These are phyloP conservation scores for Halcyon smyrnensis DNA, from an alignment of 2,797 vertebrate genomes.

Conservation along the genomic window DNA sequence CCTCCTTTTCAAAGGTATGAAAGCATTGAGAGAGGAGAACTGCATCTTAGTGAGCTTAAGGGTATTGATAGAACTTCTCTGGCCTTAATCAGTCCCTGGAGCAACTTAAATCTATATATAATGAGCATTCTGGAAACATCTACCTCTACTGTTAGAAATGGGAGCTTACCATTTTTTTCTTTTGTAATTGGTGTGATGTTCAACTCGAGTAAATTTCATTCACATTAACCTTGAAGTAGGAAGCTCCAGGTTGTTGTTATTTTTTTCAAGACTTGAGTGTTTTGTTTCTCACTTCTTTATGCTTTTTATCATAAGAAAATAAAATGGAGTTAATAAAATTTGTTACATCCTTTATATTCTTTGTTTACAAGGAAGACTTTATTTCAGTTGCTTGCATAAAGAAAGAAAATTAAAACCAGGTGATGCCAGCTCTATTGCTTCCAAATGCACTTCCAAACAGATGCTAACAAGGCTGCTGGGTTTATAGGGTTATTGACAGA, in stretches of 20 bases:
- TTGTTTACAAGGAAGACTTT: background rate
- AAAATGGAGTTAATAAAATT: background rate
- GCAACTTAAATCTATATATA: constrained; percentile 58
- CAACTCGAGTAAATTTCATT: constrained; percentile 45
- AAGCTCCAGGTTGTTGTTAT: background rate
- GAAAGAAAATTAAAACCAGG: background rate
- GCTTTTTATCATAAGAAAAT: background rate
- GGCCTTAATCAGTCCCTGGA: constrained; percentile 50
- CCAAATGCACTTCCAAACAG: background rate
- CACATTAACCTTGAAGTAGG: constrained; percentile 55
- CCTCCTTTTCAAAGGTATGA: background rate
- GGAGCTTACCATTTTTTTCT: background rate
- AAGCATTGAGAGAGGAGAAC: background rate
- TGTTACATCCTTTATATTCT: background rate
- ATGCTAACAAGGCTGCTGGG: background rate
- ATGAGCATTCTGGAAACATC: constrained; percentile 48
- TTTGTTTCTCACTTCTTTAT: background rate
- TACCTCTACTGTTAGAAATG: constrained; percentile 27
- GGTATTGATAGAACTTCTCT: constrained; percentile 42
- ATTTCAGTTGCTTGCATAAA: background rate
- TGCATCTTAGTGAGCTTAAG: constrained; percentile 29
- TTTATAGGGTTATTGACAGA: constrained; percentile 36
- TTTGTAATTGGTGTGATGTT: constrained; percentile 43
- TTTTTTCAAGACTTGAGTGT: constrained; percentile 1
- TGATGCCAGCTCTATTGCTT: background rate